Base-by-base conservation (phyloP, 2,113 vertebrate species). In the Poecile atricapillus region DNA sequence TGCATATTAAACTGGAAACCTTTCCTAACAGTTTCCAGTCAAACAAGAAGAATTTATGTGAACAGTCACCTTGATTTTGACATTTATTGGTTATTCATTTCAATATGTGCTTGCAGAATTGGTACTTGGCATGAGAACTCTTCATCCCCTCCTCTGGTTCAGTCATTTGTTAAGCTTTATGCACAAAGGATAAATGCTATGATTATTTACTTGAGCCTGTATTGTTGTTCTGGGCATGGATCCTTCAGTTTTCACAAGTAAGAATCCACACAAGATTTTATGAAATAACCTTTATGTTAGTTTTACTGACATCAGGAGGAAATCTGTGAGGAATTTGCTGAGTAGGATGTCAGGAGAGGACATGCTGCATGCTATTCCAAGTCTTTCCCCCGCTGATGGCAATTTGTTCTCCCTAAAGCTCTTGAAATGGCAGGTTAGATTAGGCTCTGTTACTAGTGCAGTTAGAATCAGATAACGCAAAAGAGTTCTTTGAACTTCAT, bases 301-400 rank as follows among this genome's bases (percentile, higher is more conserved):
- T 86, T 95, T 95, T 77, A 58, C 50, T 93, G 87, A 93, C 90
- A 96, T 94, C 65, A 85, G 81, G 93, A 92, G 65, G 59, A 90
- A 92, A 90, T 90, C 44, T 81, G 80, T 53, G 44, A 94, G 82
- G 85, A 97, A 97, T 97, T 91, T 95, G 91, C 97, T 97, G 96
- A 97, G 58, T 80, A 60, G 22, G 39, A 90, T 94, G 74, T 95
- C 81, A 96, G 87, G 69, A 96, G 89, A 98, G 88, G 93, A 96
- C 96, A 97, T 74, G 52, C 50, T 63, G 47, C 31, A 41, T 53
- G 49, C 67, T 78, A 83, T 85, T 93, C 69, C 87, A 95, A 80
- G 62, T 33, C 62, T 68, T 83, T 91, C 31, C 91, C 83, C 68
- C 1, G 1, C 64, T 19, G 18, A 55, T 4, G 2, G 83, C 79